Evolutionary conservation across 2,113 vertebrate species (phyloP), one percentile per base, ranked within the genome.

Genomic region (Gallinago paraguaiae): DNA sequence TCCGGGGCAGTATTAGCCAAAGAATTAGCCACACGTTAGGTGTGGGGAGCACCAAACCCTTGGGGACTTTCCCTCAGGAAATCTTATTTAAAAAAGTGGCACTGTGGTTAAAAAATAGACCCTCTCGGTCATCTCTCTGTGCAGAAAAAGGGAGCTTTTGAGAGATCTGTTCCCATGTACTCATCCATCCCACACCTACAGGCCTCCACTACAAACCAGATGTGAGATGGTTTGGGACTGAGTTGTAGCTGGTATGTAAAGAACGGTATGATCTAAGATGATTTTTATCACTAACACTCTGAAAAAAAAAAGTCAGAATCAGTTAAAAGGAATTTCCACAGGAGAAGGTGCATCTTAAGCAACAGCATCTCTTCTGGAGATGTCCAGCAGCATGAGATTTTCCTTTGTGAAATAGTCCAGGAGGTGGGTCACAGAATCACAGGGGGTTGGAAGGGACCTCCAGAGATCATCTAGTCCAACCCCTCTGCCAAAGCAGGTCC

Each of bases 91-190:
- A 93, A 91, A 17, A 92, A 92, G 91, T 57, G 86, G 48, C 88
- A 35, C 48, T 33, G 76, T 31, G 16, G 61, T 63, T 93, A 95
- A 95, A 95, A 95, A 91, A 93, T 75, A 95, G 74, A 89, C 39
- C 1, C 0, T 31, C 51, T 93, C 77, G 80, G 48, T 22, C 68
- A 90, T 63, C 27, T 22, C n/a, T 46, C n/a, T 4, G 1, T 17
- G 53, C 48, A 85, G 68, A 67, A 71, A 85, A 75, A 80, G 17
- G 35, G 22, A 67, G 61, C 53, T 88, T 51, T 41, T 25, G 54
- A 88, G 74, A 41, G 37, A 76, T 35, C n/a, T 91, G 61, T 95
- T 96, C 79, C n/a, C 25, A 57, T 45, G 30, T 60, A 48, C 33
- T 89, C 74, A 70, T 53, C 56, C 68, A 57, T 89, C 71, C 71